Percentiles rank a stretch among this genome's conserved stretches.
Evolutionary conservation across 2,888 invertebrate species (phyloP).

Genomic region (Endomychus coccineus): DNA sequence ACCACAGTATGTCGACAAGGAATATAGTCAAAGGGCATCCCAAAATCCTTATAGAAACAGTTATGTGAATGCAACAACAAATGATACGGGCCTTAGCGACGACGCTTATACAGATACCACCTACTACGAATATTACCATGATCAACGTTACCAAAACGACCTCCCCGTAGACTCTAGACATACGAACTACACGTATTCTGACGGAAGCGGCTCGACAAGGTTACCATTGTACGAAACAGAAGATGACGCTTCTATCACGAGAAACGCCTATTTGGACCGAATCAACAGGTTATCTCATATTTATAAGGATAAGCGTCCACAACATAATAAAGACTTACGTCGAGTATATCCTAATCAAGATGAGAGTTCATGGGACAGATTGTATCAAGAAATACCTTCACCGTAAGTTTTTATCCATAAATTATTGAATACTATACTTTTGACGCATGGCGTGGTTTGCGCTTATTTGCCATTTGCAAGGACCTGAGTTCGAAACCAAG

Average conservation of each 20-base stretch:
- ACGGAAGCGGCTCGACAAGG: slow-evolving; percentile 36
- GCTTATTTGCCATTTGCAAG: no score
- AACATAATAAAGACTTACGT: slow-evolving; percentile 22
- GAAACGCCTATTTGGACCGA: slow-evolving; percentile 6
- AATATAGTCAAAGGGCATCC: not conserved
- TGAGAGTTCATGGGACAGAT: slow-evolving; percentile 24
- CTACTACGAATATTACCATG: slow-evolving; percentile 35
- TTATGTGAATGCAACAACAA: slow-evolving; percentile 16
- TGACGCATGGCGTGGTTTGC: no score
- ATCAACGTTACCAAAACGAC: slow-evolving; percentile 30
- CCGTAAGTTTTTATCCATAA: slow-evolving; percentile 23
- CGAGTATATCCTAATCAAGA: slow-evolving; percentile 29
- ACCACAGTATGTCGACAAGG: slow-evolving; percentile 7
- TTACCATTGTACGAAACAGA: slow-evolving; percentile 31
- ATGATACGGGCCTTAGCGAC: slow-evolving; percentile 35
- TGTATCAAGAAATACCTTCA: slow-evolving; percentile 33
- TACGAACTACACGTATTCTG: slow-evolving; percentile 28
- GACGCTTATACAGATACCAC: slow-evolving; percentile 34
- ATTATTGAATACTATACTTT: not conserved
- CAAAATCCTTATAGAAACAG: slow-evolving; percentile 17
- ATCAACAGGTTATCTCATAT: slow-evolving; percentile 8
- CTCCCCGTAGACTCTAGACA: slow-evolving; percentile 1
- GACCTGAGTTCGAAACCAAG: no score
- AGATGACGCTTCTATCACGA: slow-evolving; percentile 6
- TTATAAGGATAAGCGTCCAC: slow-evolving; percentile 10